These are phyloP conservation scores for Vespertilio murinus DNA, from an alignment of 2,797 vertebrate genomes.

Conservation along the genomic window DNA sequence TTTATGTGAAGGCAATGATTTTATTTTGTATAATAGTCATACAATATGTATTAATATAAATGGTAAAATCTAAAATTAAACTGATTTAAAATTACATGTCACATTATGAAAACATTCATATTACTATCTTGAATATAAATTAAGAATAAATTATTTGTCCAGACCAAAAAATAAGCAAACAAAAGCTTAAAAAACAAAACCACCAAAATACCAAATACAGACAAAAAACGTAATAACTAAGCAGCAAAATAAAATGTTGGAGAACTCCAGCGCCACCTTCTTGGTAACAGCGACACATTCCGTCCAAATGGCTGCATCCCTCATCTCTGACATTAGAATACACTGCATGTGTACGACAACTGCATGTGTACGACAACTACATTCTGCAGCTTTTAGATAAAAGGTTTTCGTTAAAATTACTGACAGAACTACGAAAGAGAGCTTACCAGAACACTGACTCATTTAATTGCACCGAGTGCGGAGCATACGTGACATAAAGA, in stretches of 20 bases:
- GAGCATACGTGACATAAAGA: constrained; percentile 10
- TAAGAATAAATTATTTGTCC: constrained; percentile 15
- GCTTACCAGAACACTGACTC: constrained; percentile 17
- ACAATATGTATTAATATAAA: constrained; percentile 17
- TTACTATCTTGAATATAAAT: constrained; percentile 10
- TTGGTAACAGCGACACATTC: not conserved
- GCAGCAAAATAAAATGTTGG: constrained; percentile 12
- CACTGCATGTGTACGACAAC: not conserved
- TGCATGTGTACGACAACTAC: no score
- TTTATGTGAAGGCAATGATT: constrained; percentile 21
- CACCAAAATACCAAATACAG: not conserved
- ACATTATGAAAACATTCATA: not conserved
- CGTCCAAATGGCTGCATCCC: not conserved
- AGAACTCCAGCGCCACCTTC: not conserved
- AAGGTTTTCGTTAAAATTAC: constrained; percentile 18
- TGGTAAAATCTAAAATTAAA: constrained; percentile 27
- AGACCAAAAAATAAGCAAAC: constrained; percentile 32
- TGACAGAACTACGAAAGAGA: constrained; percentile 28
- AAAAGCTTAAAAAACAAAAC: not conserved
- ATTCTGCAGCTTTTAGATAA: no score
- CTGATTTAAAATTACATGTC: constrained; percentile 13
- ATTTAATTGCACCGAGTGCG: constrained; percentile 6
- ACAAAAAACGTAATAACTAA: constrained; percentile 9
- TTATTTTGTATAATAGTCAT: constrained; percentile 29
- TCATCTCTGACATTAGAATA: constrained; percentile 24